These are phyloP conservation scores for Lytechinus pictus DNA, from an alignment of 35 echinoderm and acorn worm genomes.

Conservation along the genomic window DNA sequence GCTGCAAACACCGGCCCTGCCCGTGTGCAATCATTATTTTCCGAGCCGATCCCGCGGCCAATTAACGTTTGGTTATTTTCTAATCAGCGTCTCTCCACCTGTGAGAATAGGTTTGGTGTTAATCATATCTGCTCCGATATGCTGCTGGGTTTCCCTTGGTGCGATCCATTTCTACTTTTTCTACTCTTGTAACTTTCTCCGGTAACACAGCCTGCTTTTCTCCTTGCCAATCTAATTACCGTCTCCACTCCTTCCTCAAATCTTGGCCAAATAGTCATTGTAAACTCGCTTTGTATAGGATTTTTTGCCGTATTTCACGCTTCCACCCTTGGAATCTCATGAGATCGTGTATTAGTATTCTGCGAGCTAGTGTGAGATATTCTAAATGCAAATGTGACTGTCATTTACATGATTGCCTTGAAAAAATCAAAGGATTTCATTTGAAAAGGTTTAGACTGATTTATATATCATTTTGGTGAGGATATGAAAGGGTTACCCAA, in stretches of 20 bases:
- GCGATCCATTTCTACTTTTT: background rate
- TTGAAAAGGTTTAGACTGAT: background rate
- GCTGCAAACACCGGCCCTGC: background rate
- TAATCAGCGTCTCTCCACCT: background rate
- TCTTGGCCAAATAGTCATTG: constrained; percentile 1
- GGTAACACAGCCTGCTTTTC: background rate
- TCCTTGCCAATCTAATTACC: constrained; percentile 10
- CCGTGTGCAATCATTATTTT: background rate
- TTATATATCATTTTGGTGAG: background rate
- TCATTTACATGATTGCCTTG: background rate
- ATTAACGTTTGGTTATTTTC: background rate
- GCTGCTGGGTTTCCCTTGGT: background rate
- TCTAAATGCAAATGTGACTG: background rate
- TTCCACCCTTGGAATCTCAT: background rate
- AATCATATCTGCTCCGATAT: background rate
- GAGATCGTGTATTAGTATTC: background rate
- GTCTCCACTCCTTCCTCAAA: background rate
- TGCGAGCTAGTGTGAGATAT: background rate
- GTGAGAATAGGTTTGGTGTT: background rate
- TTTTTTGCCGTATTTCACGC: background rate
- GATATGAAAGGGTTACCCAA: background rate
- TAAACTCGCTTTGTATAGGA: background rate
- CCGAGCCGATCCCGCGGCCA: background rate
- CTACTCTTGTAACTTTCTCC: background rate
- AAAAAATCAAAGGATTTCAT: background rate